These are phyloP conservation scores for Diarsia mendica DNA, from an alignment of 2,888 invertebrate species.

Conservation along the genomic window DNA sequence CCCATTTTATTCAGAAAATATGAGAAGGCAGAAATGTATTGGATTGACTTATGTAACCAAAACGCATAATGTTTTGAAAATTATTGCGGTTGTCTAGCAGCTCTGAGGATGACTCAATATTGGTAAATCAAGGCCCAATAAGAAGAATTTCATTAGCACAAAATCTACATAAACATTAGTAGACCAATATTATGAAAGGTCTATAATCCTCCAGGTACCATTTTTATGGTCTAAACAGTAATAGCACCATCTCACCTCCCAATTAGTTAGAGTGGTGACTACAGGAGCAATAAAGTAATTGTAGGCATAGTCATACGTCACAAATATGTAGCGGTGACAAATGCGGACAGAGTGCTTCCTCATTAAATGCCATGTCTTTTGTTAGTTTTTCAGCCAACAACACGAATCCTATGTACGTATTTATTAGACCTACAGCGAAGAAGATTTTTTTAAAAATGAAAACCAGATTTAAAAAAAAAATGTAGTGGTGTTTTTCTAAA, in stretches of 20 bases:
- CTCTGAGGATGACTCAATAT: background rate
- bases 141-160: background rate
- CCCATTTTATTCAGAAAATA: background rate
- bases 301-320: conserved; percentile 56
- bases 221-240: conserved; percentile 19
- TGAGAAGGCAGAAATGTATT: background rate
- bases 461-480: no score
- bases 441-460: background rate
- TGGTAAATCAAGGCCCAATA: background rate
- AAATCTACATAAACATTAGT: background rate
- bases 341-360: conserved; percentile 49
- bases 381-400: background rate
- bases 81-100: background rate
- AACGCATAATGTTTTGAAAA: background rate
- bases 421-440: background rate
- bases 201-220: background rate
- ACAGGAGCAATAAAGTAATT: conserved; percentile 57
- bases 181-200: background rate
- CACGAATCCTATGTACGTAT: background rate
- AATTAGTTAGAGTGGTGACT: conserved; percentile 57
- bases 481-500: background rate
- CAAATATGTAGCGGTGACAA: conserved; percentile 54
- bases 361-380: conserved; percentile 49
- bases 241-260: conserved; percentile 31
- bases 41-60: background rate